phyloP scores from a whole-genome alignment of 1,140 invertebrate genomes.

The Drosophila leontia region DNA sequence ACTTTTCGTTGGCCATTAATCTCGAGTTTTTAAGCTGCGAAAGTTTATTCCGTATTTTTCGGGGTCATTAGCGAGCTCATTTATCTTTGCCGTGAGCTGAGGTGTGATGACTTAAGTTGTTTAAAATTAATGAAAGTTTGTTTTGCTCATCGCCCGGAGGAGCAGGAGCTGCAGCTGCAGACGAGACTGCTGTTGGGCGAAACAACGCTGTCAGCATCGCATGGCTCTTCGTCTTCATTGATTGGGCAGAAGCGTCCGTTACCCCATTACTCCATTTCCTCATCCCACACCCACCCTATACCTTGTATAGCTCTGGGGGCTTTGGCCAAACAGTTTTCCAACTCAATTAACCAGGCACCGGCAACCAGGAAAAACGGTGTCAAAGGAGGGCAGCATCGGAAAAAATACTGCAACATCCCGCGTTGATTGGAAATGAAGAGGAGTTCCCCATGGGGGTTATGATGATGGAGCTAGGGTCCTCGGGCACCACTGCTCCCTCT shows the following conservation, averaged over 20 bases:
- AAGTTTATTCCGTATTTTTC: slow-evolving; percentile 60
- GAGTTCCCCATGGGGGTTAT: slow-evolving; percentile 24
- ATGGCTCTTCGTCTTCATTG: slow-evolving; percentile 33
- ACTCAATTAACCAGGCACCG: slow-evolving; percentile 57
- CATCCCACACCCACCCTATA: neutral
- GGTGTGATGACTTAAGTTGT: slow-evolving; percentile 48
- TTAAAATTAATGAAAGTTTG: slow-evolving; percentile 68
- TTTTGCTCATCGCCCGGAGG: slow-evolving; percentile 13
- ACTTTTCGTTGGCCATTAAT: slow-evolving; percentile 54
- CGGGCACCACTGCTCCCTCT: neutral
- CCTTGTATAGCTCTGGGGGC: slow-evolving; percentile 16
- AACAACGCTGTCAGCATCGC: slow-evolving; percentile 42
- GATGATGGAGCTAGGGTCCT: neutral
- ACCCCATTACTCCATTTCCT: neutral
- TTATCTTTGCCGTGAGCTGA: slow-evolving; percentile 59
- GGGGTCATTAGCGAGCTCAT: slow-evolving; percentile 66
- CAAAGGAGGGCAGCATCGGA: slow-evolving; percentile 31
- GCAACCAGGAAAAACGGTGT: slow-evolving; percentile 30
- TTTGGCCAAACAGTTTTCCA: slow-evolving; percentile 61
- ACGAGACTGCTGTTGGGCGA: slow-evolving; percentile 28
- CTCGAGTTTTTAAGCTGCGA: slow-evolving; percentile 51
- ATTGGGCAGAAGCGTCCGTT: slow-evolving; percentile 20
- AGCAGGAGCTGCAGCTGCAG: slow-evolving; percentile 23
- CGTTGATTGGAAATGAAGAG: slow-evolving; percentile 49
- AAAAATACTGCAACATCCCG: slow-evolving; percentile 46